Evolutionary conservation across 2,888 invertebrate genomes (phyloP), one percentile per base, ranked within the genome.

Genomic region (Drosophila mercatorum): DNA sequence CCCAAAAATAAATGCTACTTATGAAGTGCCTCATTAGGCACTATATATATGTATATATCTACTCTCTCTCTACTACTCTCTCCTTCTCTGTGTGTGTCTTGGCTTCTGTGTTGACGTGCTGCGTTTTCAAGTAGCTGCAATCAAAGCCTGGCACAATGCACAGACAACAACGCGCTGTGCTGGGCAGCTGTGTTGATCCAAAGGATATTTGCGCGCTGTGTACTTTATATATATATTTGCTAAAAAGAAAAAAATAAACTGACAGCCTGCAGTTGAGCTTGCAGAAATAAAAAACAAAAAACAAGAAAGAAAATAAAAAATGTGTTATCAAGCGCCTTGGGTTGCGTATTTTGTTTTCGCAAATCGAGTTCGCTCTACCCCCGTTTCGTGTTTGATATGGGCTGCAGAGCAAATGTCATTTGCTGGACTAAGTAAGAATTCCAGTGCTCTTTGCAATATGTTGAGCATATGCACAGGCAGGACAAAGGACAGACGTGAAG

Each of bases 1-100:
- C 76, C 82, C 77, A 79, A 81, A 83, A 79, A 88, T 81, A 87
- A 84, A 88, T 76, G 88, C 82, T 73, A 86, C 83, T 83, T 86
- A 75, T 64, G 44, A 61, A 65, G 72, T 68, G 86, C 72, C 62
- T 81, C 87, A 66, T 72, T 77, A 74, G 80, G 65, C 64, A 62
- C 12, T 11, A 5, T 41, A 41, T 28, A 26, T 26, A 26, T 40
- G 14, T 26, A 8, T 26, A 8, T 49, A 17, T 64, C n/a, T n/a
- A 53, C 40, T 6, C 11, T 46, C 36, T n/a, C 58, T 47, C 22
- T 22, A 0, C 7, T 26, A 28, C 63, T 51, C 51, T 36, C 47
- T 53, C 43, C 44, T 36, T 41, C 4, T 22, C 56, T 44, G 49
- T 43, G 41, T n/a, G 56, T 59, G 66, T 59, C 74, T 26, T 51